Conservation (phyloP, 1,140 invertebrate genomes). For the Rhopalosiphum padi region DNA sequence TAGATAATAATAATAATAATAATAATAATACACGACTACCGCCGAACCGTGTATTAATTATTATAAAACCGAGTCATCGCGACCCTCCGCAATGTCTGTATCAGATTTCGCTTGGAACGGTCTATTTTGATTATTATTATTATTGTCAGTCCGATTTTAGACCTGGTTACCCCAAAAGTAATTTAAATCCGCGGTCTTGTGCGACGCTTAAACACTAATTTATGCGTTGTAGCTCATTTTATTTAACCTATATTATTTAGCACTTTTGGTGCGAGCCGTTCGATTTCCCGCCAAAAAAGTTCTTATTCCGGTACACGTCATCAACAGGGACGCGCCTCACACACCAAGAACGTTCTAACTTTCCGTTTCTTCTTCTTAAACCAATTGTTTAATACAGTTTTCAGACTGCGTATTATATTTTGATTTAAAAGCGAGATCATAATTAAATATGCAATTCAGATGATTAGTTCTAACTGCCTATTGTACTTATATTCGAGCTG, state of each 20-base stretch:
- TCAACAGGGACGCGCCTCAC: neutral
- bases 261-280: neutral
- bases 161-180: neutral
- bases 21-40: neutral
- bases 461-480: neutral
- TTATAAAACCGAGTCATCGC: neutral
- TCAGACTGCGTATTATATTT: neutral
- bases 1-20: neutral
- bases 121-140: neutral
- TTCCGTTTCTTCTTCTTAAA: neutral
- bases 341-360: too few relatives aligned
- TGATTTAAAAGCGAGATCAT: neutral
- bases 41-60: neutral
- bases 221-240: neutral
- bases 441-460: neutral
- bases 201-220: neutral
- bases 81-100: neutral
- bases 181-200: neutral
- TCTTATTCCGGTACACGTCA: neutral
- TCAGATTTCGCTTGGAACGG: neutral
- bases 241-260: neutral
- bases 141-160: neutral
- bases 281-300: neutral
- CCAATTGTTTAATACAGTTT: neutral
- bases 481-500: neutral